A percentile compares a stretch with the other conserved stretches of the same genome.
Evolutionary conservation across 2,113 vertebrate species (phyloP).

Genomic region (Etheostoma spectabile): DNA sequence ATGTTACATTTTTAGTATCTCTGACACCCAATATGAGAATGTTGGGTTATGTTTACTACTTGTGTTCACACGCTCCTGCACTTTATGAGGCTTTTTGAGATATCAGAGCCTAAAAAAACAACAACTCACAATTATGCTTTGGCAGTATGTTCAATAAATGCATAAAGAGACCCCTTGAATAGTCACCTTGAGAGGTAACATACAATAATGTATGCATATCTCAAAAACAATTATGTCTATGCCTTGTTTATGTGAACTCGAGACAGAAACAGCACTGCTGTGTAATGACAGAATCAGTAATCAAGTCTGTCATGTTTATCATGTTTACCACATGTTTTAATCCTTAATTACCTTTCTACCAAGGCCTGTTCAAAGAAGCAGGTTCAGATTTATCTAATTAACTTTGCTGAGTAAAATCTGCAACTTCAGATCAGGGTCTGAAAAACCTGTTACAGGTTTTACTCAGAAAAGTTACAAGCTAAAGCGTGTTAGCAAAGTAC

Average conservation of each 20-base stretch:
- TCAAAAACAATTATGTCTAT: neutral
- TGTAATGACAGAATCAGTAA: neutral
- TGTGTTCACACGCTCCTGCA: constrained; percentile 3
- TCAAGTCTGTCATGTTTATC: neutral
- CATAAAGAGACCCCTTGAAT: neutral
- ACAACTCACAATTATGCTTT: neutral
- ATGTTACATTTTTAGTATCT: neutral
- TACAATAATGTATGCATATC: neutral
- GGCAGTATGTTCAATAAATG: neutral
- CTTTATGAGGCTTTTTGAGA: neutral
- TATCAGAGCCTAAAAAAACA: neutral
- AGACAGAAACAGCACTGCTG: neutral
- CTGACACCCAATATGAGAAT: neutral
- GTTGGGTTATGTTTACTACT: neutral
- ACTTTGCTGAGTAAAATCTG: neutral
- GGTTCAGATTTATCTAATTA: neutral
- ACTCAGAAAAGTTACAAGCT: neutral
- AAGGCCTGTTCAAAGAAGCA: neutral
- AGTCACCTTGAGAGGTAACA: neutral
- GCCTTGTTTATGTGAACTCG: neutral
- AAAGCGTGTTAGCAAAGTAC: neutral
- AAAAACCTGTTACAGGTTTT: neutral
- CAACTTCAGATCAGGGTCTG: neutral
- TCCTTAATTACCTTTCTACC: neutral
- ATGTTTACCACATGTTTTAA: neutral